These are phyloP conservation scores for Blastobasis adustella DNA, from an alignment of 2,888 invertebrate species.

Conservation along the genomic window DNA sequence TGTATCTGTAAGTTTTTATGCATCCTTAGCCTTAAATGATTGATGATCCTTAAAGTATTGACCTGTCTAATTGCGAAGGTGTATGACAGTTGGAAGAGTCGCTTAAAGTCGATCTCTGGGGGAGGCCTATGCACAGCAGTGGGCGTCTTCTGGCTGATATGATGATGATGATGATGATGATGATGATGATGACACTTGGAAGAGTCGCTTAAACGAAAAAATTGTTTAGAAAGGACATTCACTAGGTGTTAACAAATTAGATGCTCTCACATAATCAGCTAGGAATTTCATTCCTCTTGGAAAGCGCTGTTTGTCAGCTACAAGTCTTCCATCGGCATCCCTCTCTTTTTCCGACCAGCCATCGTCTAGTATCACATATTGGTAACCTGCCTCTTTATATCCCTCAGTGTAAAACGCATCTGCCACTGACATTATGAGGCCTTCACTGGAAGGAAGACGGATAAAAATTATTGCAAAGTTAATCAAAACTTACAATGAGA, in stretches of 20 bases:
- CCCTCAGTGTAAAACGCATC: constrained; percentile 79
- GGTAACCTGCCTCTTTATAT: constrained; percentile 81
- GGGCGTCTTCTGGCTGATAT: no score
- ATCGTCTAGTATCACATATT: constrained; percentile 84
- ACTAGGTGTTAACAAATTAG: background rate
- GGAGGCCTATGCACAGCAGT: no score
- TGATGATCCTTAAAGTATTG: background rate
- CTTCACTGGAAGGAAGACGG: constrained; percentile 64
- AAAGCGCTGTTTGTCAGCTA: constrained; percentile 79
- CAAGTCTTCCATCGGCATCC: constrained; percentile 71
- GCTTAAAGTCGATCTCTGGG: no score
- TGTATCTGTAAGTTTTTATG: constrained; percentile 74
- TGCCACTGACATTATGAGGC: constrained; percentile 75
- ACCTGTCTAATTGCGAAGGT: background rate
- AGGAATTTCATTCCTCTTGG: constrained; percentile 82
- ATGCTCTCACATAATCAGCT: constrained; percentile 81
- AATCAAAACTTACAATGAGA: no score
- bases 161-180: no score
- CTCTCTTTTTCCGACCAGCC: constrained; percentile 82
- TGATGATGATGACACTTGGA: no score
- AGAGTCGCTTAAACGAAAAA: no score
- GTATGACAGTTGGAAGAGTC: no score
- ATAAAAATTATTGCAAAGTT: no score
- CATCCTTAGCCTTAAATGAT: background rate
- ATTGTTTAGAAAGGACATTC: no score